Evolutionary conservation across 2,888 invertebrate species (phyloP).

Genomic region (Eristalinus aeneus): DNA sequence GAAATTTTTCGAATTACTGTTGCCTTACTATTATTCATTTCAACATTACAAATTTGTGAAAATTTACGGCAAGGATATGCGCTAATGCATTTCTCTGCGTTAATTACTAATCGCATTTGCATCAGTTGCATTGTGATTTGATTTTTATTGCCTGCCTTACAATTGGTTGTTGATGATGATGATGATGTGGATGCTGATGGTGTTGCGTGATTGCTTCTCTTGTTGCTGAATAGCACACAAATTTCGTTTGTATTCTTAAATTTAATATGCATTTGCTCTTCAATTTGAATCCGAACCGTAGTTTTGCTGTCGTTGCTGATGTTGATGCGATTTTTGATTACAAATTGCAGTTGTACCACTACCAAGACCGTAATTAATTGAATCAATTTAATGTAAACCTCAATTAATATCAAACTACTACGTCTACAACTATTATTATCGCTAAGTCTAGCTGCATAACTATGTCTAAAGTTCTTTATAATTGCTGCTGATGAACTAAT

Average conservation of each 20-base stretch:
- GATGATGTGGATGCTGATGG: background rate
- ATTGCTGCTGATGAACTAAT: conserved; percentile 57
- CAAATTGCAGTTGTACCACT: conserved; percentile 47
- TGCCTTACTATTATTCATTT: background rate
- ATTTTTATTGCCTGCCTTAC: conserved; percentile 47
- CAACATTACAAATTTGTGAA: background rate
- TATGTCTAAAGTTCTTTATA: conserved; percentile 20
- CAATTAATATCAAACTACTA: conserved; percentile 68
- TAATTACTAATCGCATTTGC: background rate
- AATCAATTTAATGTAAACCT: conserved; percentile 70
- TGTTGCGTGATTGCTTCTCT: conserved; percentile 24
- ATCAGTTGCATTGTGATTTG: conserved; percentile 29
- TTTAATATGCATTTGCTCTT: conserved; percentile 42
- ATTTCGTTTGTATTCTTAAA: conserved; percentile 26
- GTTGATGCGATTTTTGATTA: conserved; percentile 54
- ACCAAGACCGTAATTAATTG: conserved; percentile 67
- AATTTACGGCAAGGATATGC: conserved; percentile 25
- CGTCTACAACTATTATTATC: conserved; percentile 29
- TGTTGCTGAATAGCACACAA: conserved; percentile 56
- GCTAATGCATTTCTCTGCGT: background rate
- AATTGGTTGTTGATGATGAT: conserved; percentile 18
- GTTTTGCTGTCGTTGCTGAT: conserved; percentile 30
- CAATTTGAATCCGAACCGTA: conserved; percentile 16
- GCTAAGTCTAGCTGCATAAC: conserved; percentile 42
- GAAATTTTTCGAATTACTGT: background rate